Base-by-base conservation (phyloP, 2,888 invertebrate genomes). In the Thelaira solivaga region DNA sequence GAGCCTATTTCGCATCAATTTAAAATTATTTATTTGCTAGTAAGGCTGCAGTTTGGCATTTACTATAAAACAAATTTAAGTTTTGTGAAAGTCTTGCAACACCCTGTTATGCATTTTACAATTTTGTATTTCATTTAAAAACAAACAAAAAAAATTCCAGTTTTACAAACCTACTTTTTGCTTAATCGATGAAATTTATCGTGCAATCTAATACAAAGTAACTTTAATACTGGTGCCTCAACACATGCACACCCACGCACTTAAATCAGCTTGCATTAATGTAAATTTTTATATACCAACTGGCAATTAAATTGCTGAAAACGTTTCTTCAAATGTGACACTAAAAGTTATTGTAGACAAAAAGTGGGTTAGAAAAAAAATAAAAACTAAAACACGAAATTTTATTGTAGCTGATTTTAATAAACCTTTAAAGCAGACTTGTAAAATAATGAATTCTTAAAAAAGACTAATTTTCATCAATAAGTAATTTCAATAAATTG, bases 301-400 rank as follows among this genome's bases (percentile, higher is more conserved):
- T 73, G 62, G 73, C 73, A 78, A 78, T 78, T 78, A 74, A 78
- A 74, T 64, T 73, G 77, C 74, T 69, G 65, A 74, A 73, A 78
- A 74, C 77, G 73, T 64, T 69, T 45, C 34, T 64, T n/a, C n/a
- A 49, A 69, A 74, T 69, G 73, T 69, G 77, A 78, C 77, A 78
- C 43, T 68, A 73, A 77, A 77, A 73, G 73, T 73, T 76, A 34
- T 64, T 43, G 43, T 64, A 51, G 34, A 45, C 39, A 41, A 47
- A 43, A 34, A 24, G 11, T 26, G 18, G 61, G 29, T 18, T 24
- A 29, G 26, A 34, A 59, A 16, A 11, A 69, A 29, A 18, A 41
- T n/a, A n/a, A 36, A 43, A 18, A 8, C 18, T 24, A 13, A 49
- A 62, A 74, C 13, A 45, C 22, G 39, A 73, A 61, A 36, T 8